Evolutionary conservation across 2,888 invertebrate genomes (phyloP).

Genomic region (Polydrusus tereticollis): DNA sequence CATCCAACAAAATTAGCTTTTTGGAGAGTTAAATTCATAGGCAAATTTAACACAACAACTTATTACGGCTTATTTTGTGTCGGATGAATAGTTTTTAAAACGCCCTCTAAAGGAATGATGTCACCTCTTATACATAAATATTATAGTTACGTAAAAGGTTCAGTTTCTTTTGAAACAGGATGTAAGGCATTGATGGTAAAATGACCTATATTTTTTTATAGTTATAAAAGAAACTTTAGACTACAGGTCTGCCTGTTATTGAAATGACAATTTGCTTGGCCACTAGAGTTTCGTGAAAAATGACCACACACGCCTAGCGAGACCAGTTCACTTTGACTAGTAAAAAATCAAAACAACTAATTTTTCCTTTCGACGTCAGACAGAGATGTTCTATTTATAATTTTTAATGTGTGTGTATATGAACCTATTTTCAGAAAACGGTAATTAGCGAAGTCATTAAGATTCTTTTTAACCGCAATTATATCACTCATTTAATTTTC

Average conservation of each 20-base stretch:
- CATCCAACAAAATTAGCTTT: no score
- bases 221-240: not conserved
- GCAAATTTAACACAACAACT: no score
- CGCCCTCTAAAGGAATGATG: no score
- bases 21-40: no score
- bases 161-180: no score
- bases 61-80: no score
- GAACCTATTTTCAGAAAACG: slow-evolving; percentile 39
- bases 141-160: no score
- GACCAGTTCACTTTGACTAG: slow-evolving; percentile 19
- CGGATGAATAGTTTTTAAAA: no score
- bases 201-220: not conserved
- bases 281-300: slow-evolving; percentile 5
- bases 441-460: slow-evolving; percentile 46
- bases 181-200: no score
- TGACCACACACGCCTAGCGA: not conserved
- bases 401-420: slow-evolving; percentile 31
- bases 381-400: slow-evolving; percentile 39
- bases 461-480: slow-evolving; percentile 34
- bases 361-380: slow-evolving; percentile 44
- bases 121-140: no score
- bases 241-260: not conserved
- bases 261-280: not conserved
- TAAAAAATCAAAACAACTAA: slow-evolving; percentile 46
- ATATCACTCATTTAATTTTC: not conserved